These are phyloP conservation scores for Vanessa cardui DNA, from an alignment of 2,888 invertebrate species.

Conservation along the genomic window DNA sequence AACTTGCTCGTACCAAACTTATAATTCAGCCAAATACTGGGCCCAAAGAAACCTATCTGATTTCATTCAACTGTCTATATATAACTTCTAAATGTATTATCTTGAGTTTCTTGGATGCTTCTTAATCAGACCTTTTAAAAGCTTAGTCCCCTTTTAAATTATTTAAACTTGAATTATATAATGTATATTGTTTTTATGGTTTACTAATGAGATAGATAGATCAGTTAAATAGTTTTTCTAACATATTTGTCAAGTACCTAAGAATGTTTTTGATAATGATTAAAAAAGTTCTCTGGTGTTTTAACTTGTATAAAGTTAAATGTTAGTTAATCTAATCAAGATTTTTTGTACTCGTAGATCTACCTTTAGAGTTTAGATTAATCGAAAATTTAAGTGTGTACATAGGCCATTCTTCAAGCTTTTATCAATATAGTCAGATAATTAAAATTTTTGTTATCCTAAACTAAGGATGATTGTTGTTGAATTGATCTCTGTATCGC, in stretches of 20 bases:
- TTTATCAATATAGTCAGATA: background rate
- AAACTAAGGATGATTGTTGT: background rate
- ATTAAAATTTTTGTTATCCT: background rate
- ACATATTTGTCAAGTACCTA: background rate
- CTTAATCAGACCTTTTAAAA: background rate
- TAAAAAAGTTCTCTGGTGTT: slow-evolving; percentile 6
- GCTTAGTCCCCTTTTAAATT: background rate
- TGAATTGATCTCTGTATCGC: background rate
- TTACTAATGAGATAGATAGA: background rate
- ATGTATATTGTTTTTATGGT: background rate
- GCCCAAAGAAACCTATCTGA: slow-evolving; percentile 37
- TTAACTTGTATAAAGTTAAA: slow-evolving; percentile 1
- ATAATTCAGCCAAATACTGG: slow-evolving; percentile 37
- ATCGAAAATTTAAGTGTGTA: background rate
- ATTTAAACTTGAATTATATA: background rate
- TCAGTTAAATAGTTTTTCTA: background rate
- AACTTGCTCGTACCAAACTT: slow-evolving; percentile 19
- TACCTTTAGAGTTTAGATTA: background rate
- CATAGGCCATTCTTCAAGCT: background rate
- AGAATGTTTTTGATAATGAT: slow-evolving; percentile 6
- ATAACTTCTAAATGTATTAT: too few relatives aligned
- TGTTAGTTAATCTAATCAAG: background rate
- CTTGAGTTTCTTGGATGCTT: too few relatives aligned
- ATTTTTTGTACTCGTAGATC: background rate
- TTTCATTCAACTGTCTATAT: background rate